Evolutionary conservation across 2,113 vertebrate genomes (phyloP), one percentile per base, ranked within the genome.

Genomic region (Urocitellus parryii): DNA sequence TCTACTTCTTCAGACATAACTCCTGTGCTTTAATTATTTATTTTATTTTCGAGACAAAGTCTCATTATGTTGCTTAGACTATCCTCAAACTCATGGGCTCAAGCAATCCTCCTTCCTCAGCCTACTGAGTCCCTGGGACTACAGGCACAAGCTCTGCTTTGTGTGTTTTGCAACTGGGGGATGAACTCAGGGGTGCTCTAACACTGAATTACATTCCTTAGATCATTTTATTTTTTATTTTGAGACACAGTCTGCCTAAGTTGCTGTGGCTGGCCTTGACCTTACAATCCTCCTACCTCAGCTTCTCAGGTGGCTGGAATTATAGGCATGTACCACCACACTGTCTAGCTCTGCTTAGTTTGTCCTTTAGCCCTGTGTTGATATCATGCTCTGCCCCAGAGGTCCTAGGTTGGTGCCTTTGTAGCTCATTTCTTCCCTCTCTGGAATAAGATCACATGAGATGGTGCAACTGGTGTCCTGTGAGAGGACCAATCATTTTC

Each of bases 1-100:
- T 76, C 74, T 82, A 32, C 37, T 53, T 83, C 45, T 86, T 92
- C 37, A 67, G 79, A 95, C 89, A 90, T 22, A 8, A 95, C 13
- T 8, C 29, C 48, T 83, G 1, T 8, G 51, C 16, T 83, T 22
- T 89, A 16, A 45, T 58, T 58, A 22, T 58, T 58, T 58, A 22
- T 65, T 67, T 67, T 67, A 67, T 34, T 68, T 68, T 68, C 17
- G 14, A 68, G 27, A 68, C 5, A 11, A 14, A 34, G 32, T 68
- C 14, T 34, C 65, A 34, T 4, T 5, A 68, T 14, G 29, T 68
- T 32, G 65, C 32, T 32, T 2, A 68, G 65, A 63, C 32, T 68
- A 32, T 32, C 65, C 65, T 68, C 32, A 68, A 68, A 68, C 14
- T 68, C 13, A 12, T 32, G 14, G 65, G 65, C 32, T 68, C 29